phyloP scores from a whole-genome alignment of 2,797 vertebrate genomes.

The Hemitrygon akajei region DNA sequence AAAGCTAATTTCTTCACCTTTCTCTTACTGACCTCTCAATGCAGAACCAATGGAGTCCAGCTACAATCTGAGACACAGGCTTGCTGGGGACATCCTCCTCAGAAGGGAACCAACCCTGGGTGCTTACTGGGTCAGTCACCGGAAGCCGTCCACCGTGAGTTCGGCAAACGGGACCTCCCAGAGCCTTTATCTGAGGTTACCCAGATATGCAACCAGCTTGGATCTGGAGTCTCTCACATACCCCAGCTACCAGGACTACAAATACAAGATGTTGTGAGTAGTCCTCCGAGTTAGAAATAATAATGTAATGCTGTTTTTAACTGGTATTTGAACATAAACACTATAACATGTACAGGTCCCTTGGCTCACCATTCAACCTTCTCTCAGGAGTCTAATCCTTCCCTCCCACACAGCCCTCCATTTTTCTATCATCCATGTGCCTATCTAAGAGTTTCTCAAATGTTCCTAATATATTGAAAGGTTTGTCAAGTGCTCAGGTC shows the following conservation, averaged over 20 bases:
- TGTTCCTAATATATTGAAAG: no score
- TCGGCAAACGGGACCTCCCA: background rate
- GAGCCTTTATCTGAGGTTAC: background rate
- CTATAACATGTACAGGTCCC: no score
- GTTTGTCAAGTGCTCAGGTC: no score
- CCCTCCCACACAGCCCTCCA: no score
- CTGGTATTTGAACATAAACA: background rate
- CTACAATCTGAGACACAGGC: background rate
- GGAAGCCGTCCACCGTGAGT: no score
- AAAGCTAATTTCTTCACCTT: no score
- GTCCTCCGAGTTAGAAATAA: background rate
- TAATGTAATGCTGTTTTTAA: background rate
- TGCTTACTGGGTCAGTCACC: background rate
- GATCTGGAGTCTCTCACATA: background rate
- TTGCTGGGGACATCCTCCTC: background rate
- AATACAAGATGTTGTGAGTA: conserved; percentile 18
- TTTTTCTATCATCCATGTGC: no score
- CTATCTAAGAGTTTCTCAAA: no score
- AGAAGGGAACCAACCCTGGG: background rate
- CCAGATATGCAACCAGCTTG: background rate
- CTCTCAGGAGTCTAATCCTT: no score
- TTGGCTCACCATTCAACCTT: no score
- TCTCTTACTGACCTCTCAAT: background rate
- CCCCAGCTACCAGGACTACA: background rate
- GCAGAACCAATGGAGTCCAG: background rate